These are phyloP conservation scores for Trichopria drosophilae DNA, from an alignment of 2,888 invertebrate species.

Conservation along the genomic window DNA sequence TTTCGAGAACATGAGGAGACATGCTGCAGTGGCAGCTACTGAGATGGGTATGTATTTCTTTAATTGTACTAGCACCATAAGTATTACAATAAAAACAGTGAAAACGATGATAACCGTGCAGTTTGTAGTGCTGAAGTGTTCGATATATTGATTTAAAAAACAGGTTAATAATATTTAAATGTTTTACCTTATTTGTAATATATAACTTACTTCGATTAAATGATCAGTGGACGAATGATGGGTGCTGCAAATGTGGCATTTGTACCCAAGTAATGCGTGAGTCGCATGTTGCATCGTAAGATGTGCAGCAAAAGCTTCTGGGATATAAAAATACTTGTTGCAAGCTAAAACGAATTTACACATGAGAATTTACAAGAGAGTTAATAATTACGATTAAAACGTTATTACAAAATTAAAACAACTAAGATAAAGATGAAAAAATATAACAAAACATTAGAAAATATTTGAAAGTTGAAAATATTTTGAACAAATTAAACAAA, in stretches of 20 bases:
- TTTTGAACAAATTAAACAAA: neutral
- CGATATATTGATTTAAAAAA: too few species aligned
- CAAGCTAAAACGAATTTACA: conserved; percentile 46
- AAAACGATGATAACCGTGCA: conserved; percentile 57
- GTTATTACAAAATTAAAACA: too few species aligned
- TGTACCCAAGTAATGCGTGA: conserved; percentile 34
- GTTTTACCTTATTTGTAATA: neutral
- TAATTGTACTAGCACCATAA: conserved; percentile 52
- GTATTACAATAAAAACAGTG: conserved; percentile 63
- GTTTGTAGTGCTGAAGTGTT: conserved; percentile 55
- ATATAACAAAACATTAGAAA: conserved; percentile 2
- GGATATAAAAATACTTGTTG: conserved; percentile 50
- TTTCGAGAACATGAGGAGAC: conserved; percentile 51
- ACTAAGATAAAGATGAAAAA: conserved; percentile 6
- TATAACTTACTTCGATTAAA: conserved; percentile 42
- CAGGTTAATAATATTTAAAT: too few species aligned
- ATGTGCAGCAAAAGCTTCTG: conserved; percentile 51
- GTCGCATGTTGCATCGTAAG: conserved; percentile 46
- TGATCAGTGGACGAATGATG: conserved; percentile 48
- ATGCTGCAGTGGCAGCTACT: conserved; percentile 57
- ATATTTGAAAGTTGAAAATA: neutral
- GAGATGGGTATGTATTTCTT: conserved; percentile 60
- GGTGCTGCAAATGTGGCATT: conserved; percentile 60
- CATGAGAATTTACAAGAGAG: too few species aligned
- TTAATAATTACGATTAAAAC: too few species aligned